These are phyloP conservation scores for Pardosa pseudoannulata DNA, from an alignment of 2,888 invertebrate species.

Conservation along the genomic window DNA sequence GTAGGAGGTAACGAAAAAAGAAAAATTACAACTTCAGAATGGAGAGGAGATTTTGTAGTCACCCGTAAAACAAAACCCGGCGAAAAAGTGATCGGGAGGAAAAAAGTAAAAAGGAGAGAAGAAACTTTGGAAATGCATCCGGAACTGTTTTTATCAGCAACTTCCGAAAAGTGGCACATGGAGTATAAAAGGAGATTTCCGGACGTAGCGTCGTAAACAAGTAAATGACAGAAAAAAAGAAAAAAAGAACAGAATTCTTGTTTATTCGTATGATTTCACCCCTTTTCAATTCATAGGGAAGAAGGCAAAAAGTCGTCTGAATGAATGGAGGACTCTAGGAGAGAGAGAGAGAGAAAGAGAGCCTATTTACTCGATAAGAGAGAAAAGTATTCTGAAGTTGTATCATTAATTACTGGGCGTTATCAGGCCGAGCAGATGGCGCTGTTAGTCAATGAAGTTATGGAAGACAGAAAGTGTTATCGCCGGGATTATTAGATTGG, in stretches of 20 bases:
- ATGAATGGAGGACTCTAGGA: slow-evolving; percentile 21
- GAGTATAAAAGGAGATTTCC: not conserved
- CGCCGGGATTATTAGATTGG: not conserved
- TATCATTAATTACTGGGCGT: slow-evolving; percentile 46
- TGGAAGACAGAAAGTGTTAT: slow-evolving; percentile 3
- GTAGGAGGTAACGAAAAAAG: too few species aligned
- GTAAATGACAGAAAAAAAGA: not conserved
- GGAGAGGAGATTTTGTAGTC: too few species aligned
- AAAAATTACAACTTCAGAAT: too few species aligned
- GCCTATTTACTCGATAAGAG: slow-evolving; percentile 62
- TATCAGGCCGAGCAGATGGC: slow-evolving; percentile 16
- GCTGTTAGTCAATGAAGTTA: slow-evolving; percentile 7
- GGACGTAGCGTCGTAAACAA: not conserved
- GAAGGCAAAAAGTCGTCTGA: not conserved
- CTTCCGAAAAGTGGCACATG: not conserved
- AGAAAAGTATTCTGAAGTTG: slow-evolving; percentile 40
- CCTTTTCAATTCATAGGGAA: not conserved
- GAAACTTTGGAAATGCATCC: not conserved
- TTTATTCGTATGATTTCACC: slow-evolving; percentile 1
- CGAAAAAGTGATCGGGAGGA: too few species aligned
- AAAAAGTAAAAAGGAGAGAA: not conserved
- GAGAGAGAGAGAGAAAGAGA: slow-evolving; percentile 22
- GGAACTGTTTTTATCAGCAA: slow-evolving; percentile 4
- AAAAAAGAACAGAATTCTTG: too few species aligned
- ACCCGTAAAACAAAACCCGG: too few species aligned